These are phyloP conservation scores for Eueides isabella DNA, from an alignment of 1,140 invertebrate species.

Conservation along the genomic window DNA sequence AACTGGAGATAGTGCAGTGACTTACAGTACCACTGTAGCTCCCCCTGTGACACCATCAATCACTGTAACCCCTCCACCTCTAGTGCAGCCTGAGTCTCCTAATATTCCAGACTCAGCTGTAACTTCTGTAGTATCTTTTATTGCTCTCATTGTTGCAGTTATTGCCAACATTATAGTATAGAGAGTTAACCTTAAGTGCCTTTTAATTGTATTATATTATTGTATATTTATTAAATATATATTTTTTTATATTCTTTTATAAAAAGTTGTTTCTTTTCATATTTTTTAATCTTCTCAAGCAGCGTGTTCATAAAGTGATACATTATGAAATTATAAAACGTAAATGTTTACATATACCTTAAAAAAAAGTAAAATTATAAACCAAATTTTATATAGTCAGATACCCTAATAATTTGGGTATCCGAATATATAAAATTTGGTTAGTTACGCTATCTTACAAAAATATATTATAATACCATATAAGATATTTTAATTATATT, in stretches of 20 bases:
- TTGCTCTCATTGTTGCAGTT: slow-evolving; percentile 40
- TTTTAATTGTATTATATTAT: slow-evolving; percentile 26
- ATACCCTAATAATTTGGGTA: no score
- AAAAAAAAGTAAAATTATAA: no score
- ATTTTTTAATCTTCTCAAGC: no score
- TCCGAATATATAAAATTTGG: no score
- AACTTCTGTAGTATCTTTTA: slow-evolving; percentile 46
- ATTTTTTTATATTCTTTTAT: slow-evolving; percentile 13
- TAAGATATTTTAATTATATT: no score
- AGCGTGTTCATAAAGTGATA: no score
- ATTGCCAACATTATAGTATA: slow-evolving; percentile 49
- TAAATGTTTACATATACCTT: no score
- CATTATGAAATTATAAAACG: no score
- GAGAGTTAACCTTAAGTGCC: slow-evolving; percentile 18
- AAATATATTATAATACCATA: no score
- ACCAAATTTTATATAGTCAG: no score
- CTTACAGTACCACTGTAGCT: slow-evolving; percentile 28
- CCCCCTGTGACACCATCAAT: slow-evolving; percentile 13
- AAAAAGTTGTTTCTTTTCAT: background rate
- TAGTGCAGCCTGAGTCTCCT: slow-evolving; percentile 41
- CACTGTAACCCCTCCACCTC: slow-evolving; percentile 32
- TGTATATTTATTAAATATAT: slow-evolving; percentile 27
- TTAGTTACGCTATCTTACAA: no score
- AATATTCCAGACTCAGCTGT: slow-evolving; percentile 51
- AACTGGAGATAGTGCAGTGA: slow-evolving; percentile 40